Evolutionary conservation across 1,140 invertebrate genomes (phyloP).

Genomic region (Rhopalosiphum padi): DNA sequence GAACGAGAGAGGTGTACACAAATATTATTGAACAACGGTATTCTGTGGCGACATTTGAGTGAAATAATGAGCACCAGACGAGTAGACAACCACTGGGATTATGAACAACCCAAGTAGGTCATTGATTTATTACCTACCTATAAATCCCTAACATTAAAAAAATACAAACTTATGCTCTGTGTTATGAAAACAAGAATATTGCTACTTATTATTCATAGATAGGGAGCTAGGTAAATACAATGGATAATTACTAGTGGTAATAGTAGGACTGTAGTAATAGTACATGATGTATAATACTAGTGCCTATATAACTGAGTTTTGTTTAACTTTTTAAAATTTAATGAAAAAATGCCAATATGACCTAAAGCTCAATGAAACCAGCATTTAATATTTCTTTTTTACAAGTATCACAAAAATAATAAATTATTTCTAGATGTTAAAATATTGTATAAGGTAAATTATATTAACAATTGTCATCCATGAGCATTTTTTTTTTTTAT

Average conservation of each 20-base stretch:
- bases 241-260: too few relatives aligned
- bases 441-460: not conserved
- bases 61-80: slow-evolving; percentile 67
- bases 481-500: not conserved
- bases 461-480: not conserved
- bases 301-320: too few relatives aligned
- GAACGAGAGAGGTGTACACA: slow-evolving; percentile 67
- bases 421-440: not conserved
- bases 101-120: slow-evolving; percentile 67
- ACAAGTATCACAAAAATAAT: not conserved
- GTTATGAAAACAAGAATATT: not conserved
- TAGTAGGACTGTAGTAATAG: too few relatives aligned
- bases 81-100: slow-evolving; percentile 68
- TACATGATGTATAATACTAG: too few relatives aligned
- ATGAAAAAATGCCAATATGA: too few relatives aligned
- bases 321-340: too few relatives aligned
- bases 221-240: too few relatives aligned
- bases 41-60: slow-evolving; percentile 67
- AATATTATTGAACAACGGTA: slow-evolving; percentile 68
- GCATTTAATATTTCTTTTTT: not conserved
- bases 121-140: not conserved
- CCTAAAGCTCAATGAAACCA: not conserved
- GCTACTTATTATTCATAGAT: too few relatives aligned
- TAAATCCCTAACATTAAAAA: too few relatives aligned
- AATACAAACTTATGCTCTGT: not conserved